A percentile compares a stretch with the other conserved stretches of the same genome.
Conservation (phyloP, 2,888 invertebrate species). For the Tachystola acroxantha region DNA sequence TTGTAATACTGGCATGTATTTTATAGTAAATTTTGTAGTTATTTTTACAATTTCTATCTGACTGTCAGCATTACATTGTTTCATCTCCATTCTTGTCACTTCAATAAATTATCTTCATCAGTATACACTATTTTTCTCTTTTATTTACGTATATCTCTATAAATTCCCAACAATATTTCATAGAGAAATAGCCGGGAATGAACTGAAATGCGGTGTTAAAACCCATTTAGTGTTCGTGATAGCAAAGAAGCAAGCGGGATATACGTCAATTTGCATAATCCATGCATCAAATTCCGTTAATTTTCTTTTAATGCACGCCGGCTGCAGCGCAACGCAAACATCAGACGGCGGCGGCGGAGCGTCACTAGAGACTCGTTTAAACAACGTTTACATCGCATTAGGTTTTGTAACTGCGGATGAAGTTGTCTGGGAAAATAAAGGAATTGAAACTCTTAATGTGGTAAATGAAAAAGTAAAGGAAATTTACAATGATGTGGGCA, state of each 20-base stretch:
- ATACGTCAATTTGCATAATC: slow-evolving; percentile 70
- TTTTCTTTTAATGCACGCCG: slow-evolving; percentile 68
- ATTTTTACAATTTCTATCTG: too few relatives aligned
- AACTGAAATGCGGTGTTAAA: slow-evolving; percentile 39
- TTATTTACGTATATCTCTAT: too few relatives aligned
- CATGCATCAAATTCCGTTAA: slow-evolving; percentile 72
- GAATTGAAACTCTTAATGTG: too few relatives aligned
- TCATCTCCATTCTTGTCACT: too few relatives aligned
- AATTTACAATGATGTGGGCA: too few relatives aligned
- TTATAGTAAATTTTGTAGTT: too few relatives aligned
- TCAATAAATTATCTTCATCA: too few relatives aligned
- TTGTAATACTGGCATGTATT: too few relatives aligned
- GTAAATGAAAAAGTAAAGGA: background rate
- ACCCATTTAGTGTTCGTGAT: slow-evolving; percentile 62
- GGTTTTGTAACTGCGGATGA: slow-evolving; percentile 5
- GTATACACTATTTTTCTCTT: too few relatives aligned
- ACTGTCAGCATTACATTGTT: too few relatives aligned
- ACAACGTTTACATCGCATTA: slow-evolving; percentile 11
- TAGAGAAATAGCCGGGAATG: too few relatives aligned
- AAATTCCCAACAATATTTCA: too few relatives aligned
- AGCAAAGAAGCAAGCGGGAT: slow-evolving; percentile 58
- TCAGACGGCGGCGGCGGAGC: slow-evolving; percentile 5
- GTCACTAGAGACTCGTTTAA: slow-evolving; percentile 6
- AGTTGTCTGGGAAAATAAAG: background rate
- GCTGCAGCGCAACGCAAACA: slow-evolving; percentile 39